Conservation (phyloP, 2,113 vertebrate genomes). For the Numenius arquata region DNA sequence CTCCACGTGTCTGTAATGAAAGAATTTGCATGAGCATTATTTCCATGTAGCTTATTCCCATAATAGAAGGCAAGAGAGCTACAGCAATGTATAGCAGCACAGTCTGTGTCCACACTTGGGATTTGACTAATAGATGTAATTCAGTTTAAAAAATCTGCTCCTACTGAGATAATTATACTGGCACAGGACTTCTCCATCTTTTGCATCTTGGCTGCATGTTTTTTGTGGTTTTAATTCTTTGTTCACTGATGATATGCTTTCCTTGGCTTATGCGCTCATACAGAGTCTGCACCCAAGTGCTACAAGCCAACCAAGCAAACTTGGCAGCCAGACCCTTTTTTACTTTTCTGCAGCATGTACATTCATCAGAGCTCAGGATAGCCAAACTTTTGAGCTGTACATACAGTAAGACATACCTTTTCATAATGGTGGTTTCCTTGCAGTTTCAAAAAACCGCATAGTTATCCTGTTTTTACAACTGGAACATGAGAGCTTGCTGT, state of each 20-base stretch:
- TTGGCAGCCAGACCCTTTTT: neutral
- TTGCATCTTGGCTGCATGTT: neutral
- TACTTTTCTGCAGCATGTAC: neutral
- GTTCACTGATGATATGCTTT: neutral
- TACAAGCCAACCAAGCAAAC: neutral
- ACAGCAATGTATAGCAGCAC: neutral
- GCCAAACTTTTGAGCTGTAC: neutral
- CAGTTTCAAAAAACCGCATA: neutral
- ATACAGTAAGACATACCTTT: neutral
- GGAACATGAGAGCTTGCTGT: neutral
- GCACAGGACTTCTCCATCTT: neutral
- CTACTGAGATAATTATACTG: neutral
- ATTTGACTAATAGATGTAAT: neutral
- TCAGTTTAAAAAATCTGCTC: neutral
- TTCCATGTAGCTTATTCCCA: neutral
- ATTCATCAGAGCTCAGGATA: neutral
- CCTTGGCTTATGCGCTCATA: neutral
- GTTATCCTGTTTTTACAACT: neutral
- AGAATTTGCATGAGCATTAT: neutral
- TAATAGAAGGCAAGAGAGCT: neutral
- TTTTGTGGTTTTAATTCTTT: constrained; percentile 18
- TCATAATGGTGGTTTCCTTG: neutral
- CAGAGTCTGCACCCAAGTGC: neutral
- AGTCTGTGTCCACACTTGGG: neutral
- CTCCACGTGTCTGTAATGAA: neutral